A percentile compares a stretch with the other conserved stretches of the same genome.
These are phyloP conservation scores for Tetragonula clypearis DNA, from an alignment of 1,140 invertebrate genomes.

Conservation along the genomic window DNA sequence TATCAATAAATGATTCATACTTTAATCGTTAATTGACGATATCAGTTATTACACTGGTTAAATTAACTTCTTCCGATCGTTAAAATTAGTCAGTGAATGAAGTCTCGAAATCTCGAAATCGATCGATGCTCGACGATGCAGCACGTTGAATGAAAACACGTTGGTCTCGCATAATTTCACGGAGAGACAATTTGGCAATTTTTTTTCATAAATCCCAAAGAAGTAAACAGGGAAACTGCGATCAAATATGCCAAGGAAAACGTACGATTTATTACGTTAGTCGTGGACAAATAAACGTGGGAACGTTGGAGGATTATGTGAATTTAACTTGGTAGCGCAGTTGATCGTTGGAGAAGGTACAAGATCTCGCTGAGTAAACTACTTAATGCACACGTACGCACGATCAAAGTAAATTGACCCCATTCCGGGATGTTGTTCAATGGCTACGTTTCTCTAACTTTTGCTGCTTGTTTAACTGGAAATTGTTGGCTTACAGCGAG, in stretches of 20 bases:
- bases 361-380: constrained; percentile 14
- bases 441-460: constrained; percentile 15
- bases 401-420: constrained; percentile 31
- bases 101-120: not conserved
- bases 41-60: too few relatives aligned
- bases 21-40: not conserved
- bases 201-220: not conserved
- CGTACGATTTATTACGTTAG: not conserved
- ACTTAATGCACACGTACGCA: constrained; percentile 33
- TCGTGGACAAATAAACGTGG: not conserved
- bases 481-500: not conserved
- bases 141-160: not conserved
- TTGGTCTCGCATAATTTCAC: not conserved
- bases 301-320: constrained; percentile 8
- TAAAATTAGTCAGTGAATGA: not conserved
- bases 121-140: too few relatives aligned
- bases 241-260: not conserved
- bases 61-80: too few relatives aligned
- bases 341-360: constrained; percentile 10
- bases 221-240: not conserved
- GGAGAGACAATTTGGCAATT: too few relatives aligned
- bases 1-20: not conserved
- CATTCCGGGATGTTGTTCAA: constrained; percentile 14
- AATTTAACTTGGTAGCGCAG: constrained; percentile 1
- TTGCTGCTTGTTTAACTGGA: constrained; percentile 9